Conservation (phyloP, 2,888 invertebrate genomes). For the Auanema sp. region DNA sequence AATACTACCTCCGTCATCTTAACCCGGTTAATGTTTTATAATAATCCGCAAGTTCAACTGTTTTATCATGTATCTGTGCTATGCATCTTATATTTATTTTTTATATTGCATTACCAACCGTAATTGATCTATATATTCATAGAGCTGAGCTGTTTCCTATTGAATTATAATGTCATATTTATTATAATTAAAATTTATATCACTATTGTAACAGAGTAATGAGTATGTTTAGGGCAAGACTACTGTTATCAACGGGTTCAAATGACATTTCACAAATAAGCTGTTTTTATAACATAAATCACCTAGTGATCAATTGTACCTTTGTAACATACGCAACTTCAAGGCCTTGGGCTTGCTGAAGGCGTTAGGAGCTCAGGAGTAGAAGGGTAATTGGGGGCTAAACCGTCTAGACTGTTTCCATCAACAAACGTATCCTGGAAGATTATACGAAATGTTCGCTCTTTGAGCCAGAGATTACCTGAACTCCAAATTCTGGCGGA, state of each 20-base stretch:
- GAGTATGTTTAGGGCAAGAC: too few species aligned
- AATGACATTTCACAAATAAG: too few species aligned
- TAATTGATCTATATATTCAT: too few species aligned
- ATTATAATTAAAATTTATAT: too few species aligned
- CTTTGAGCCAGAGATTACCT: background rate
- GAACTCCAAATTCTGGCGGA: slow-evolving; percentile 3
- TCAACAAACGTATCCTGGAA: background rate
- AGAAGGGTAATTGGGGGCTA: background rate
- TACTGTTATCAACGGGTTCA: too few species aligned
- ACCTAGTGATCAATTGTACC: too few species aligned
- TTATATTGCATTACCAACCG: too few species aligned
- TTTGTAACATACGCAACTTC: too few species aligned
- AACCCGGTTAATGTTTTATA: background rate
- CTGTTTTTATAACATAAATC: too few species aligned
- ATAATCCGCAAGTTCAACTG: background rate
- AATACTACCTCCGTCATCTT: slow-evolving; percentile 7
- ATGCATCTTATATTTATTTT: background rate
- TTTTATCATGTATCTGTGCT: background rate
- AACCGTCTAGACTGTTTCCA: background rate
- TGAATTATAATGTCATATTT: too few species aligned
- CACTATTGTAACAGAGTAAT: too few species aligned
- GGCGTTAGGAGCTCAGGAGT: slow-evolving; percentile 16
- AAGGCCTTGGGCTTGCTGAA: slow-evolving; percentile 11
- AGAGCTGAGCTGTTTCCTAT: too few species aligned
- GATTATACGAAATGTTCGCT: background rate